Evolutionary conservation across 2,888 invertebrate genomes (phyloP).

Genomic region (Rotaria sp.): DNA sequence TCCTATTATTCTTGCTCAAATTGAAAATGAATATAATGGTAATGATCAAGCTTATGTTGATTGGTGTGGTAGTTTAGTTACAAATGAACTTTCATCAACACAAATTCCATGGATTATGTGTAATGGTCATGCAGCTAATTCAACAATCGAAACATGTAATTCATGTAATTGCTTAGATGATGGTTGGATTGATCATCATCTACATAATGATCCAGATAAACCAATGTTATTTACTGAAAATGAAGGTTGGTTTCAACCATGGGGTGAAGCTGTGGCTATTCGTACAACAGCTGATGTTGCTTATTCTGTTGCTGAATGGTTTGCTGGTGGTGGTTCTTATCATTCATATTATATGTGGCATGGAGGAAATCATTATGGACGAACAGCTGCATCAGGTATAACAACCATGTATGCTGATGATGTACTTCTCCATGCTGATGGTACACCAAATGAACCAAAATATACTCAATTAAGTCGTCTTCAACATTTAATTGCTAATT

Average conservation of each 20-base stretch:
- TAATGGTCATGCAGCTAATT: constrained; percentile 6
- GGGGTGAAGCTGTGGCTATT: constrained; percentile 3
- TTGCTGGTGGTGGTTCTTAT: constrained; percentile 11
- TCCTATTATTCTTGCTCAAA: constrained; percentile 16
- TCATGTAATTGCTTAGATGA: neutral
- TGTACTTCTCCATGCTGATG: neutral
- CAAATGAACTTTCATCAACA: neutral
- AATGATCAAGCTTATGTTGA: neutral
- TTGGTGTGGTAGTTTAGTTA: neutral
- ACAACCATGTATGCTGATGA: neutral
- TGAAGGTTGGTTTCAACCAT: constrained; percentile 25
- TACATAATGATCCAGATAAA: neutral
- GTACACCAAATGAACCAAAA: constrained; percentile 13
- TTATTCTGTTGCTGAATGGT: constrained; percentile 12
- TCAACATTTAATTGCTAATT: neutral
- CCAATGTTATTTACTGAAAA: constrained; percentile 13
- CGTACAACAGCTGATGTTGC: neutral
- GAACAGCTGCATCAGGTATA: neutral
- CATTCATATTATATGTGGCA: constrained; percentile 19
- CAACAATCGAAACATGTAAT: constrained; percentile 14
- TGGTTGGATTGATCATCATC: neutral
- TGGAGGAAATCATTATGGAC: constrained; percentile 3
- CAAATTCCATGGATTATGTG: constrained; percentile 13
- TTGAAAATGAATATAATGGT: neutral
- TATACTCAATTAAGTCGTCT: neutral